A percentile compares a stretch with the other conserved stretches of the same genome.
phyloP scores from a whole-genome alignment of 2,888 invertebrate species.

The Eumacrocentrus americanus region DNA sequence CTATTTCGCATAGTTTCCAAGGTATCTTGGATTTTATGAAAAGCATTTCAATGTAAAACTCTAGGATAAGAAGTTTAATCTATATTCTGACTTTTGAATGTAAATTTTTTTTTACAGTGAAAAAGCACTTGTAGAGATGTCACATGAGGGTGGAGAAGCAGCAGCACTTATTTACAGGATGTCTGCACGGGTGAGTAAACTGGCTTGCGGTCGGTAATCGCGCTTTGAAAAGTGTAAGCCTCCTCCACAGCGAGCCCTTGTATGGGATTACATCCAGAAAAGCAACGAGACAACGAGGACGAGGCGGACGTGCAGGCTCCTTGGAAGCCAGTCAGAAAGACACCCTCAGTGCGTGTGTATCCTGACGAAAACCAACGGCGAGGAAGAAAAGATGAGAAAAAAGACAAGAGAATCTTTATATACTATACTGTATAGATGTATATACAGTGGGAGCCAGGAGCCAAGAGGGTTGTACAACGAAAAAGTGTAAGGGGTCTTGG shows the following conservation, averaged over 20 bases:
- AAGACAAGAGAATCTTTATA: neutral
- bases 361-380: neutral
- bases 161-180: conserved; percentile 6
- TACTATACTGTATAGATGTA: too few species aligned
- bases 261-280: conserved; percentile 18
- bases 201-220: conserved; percentile 11
- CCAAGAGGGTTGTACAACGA: conserved; percentile 23
- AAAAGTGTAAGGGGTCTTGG: conserved; percentile 15
- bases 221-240: conserved; percentile 20
- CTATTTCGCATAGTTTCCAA: too few species aligned
- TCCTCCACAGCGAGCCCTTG: conserved; percentile 4
- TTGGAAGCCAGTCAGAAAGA: neutral
- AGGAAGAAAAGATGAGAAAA: neutral
- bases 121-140: neutral
- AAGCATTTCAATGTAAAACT: too few species aligned
- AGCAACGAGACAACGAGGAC: neutral
- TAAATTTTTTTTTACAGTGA: too few species aligned
- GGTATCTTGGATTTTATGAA: too few species aligned
- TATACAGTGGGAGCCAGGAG: conserved; percentile 23
- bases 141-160: neutral
- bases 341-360: neutral
- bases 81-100: too few species aligned
- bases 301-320: neutral
- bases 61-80: too few species aligned
- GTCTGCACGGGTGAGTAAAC: conserved; percentile 6